Base-by-base conservation (phyloP, 2,797 vertebrate species). In the Amniataba percoides region DNA sequence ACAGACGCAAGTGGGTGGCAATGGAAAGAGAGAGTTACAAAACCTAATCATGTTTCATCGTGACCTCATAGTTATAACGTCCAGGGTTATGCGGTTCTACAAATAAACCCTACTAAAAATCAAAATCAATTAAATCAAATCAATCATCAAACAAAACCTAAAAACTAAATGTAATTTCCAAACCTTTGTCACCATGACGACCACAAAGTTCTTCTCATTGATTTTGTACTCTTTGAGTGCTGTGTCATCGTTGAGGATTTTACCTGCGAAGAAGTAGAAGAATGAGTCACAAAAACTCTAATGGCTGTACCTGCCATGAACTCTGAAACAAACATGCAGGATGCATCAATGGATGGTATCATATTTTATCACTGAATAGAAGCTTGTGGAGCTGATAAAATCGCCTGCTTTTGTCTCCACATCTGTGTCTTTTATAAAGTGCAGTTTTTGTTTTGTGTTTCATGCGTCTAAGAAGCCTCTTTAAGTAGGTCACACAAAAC, bases 181-280 rank as follows among this genome's bases (percentile, higher is more conserved):
- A 88, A 99, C 98, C 96, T 99, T 99, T 91, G 97, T 96, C 91
- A 98, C 97, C 98, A 99, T 99, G 91, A 98, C 95, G 78, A 99
- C 98, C 93, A 99, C 97, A 84, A 99, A 99, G 93, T 97, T 99
- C 94, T 98, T 99, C 93, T 99, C 97, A 78, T 96, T 97, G 63
- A 99, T 99, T 93, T 98, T 98, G 89, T 99, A 99, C 78, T 99
- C 97, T 92, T 97, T 99, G 81, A 99, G 96, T 48, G 95, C 94
- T 4, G 95, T 95, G 82, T 99, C 97, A 96, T 99, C 97, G 77
- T 90, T 97, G 84, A 99, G 96, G 83, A 99, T 98, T 96, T 97
- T 98, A 84, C 98, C 98, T 99, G 90, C 42, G 40, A 87, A 78
- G 11, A 63, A 36, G 70, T 15, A 70, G 5, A 82, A 31, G 75